Conservation (phyloP, 2,797 vertebrate genomes). For the Amazona ochrocephala region DNA sequence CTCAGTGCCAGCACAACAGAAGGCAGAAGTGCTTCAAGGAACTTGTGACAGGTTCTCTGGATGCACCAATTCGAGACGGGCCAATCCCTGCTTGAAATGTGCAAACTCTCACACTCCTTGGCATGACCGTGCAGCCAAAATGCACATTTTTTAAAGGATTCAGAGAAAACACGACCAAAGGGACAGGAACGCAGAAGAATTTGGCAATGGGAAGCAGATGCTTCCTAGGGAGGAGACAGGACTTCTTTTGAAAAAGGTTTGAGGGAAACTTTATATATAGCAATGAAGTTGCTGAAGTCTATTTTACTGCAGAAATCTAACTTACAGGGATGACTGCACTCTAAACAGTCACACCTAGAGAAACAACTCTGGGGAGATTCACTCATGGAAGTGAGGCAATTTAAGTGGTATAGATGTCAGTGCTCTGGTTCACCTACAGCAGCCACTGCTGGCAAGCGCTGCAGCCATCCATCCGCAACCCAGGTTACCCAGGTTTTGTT, state of each 20-base stretch:
- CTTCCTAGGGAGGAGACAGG: constrained; percentile 54
- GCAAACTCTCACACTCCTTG: constrained; percentile 74
- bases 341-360: neutral
- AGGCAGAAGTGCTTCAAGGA: constrained; percentile 74
- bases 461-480: neutral
- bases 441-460: neutral
- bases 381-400: neutral
- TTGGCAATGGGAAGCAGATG: constrained; percentile 65
- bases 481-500: neutral
- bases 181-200: constrained; percentile 57
- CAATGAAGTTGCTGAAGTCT: constrained; percentile 29
- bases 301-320: neutral
- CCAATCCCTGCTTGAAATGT: constrained; percentile 71
- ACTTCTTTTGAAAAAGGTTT: constrained; percentile 41
- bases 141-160: constrained; percentile 65
- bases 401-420: neutral
- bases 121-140: constrained; percentile 71
- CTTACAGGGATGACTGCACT: neutral
- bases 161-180: constrained; percentile 68
- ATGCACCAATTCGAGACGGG: constrained; percentile 69
- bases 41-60: constrained; percentile 74
- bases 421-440: neutral
- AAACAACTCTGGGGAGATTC: neutral
- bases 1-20: constrained; percentile 69
- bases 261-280: constrained; percentile 68